Percentiles rank a stretch among this genome's conserved stretches.
Conservation (phyloP, 2,797 vertebrate species). For the Todus mexicanus region DNA sequence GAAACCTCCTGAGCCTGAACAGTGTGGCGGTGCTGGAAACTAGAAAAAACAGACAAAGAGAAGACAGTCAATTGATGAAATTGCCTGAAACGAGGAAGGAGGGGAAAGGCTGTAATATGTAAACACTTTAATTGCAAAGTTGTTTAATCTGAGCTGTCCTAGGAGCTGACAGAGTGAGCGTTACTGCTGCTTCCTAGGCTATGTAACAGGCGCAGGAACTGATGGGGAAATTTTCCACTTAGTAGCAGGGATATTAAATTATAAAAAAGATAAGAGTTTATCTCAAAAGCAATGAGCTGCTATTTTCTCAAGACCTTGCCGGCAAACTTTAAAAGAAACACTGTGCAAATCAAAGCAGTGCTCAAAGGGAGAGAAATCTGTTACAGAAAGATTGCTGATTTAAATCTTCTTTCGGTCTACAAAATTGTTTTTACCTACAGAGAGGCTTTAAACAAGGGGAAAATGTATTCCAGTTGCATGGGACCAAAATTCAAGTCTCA, state of each 20-base stretch:
- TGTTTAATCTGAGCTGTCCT: neutral
- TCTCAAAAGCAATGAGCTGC: neutral
- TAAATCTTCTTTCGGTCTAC: neutral
- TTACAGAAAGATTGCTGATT: neutral
- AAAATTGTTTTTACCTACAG: neutral
- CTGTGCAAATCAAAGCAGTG: neutral
- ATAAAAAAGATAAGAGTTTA: conserved; percentile 1
- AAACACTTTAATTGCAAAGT: neutral
- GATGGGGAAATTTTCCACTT: neutral
- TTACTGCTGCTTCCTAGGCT: neutral
- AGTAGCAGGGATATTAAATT: neutral
- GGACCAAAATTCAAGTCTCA: conserved; percentile 1
- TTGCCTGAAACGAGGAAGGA: neutral
- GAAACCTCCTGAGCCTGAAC: neutral
- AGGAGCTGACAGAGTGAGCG: neutral
- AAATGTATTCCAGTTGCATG: neutral
- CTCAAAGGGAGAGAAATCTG: neutral
- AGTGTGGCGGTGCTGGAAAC: neutral
- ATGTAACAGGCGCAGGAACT: neutral
- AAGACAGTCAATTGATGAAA: neutral
- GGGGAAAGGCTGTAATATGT: neutral
- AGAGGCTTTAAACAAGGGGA: neutral
- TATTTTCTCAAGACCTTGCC: neutral
- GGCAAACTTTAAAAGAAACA: neutral
- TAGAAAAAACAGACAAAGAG: neutral